Evolutionary conservation across 2,797 vertebrate genomes (phyloP), one percentile per base, ranked within the genome.

Genomic region (Melanotaenia trifasciata): DNA sequence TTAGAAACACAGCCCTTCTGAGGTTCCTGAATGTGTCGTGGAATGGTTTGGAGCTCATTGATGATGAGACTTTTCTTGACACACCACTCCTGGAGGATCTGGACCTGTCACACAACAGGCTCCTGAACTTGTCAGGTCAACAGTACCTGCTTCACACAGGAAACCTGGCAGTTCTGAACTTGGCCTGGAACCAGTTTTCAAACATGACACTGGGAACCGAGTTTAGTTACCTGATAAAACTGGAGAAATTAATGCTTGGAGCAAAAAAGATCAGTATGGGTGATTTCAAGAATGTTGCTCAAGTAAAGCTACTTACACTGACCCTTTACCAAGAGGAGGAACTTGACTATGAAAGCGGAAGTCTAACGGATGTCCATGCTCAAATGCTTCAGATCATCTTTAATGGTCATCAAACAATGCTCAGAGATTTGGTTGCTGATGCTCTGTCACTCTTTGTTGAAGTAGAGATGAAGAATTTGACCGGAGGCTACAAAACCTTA

Each of bases 71-170:
- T 4, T 96, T 97, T 58, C 65, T 79, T 20, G 74, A 88, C 69
- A 96, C 95, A 0, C 60, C 89, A 16, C 66, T 90, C 28, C 87
- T 98, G 70, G 65, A 93, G 78, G 76, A 89, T 45, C 90, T 98
- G 72, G 96, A 97, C 74, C 76, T 97, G 75, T 97, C 96, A 1
- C 90, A 95, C 88, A 97, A 97, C 78, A 80, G 64, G 4, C 86
- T 97, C 73, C 84, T 35, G 30, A 89, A 84, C 58, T 60, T 97
- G 71, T 87, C 68, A 1, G 79, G 90, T 75, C 93, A 95, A 70
- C 62, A 0, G 26, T 93, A 90, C 50, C 81, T 97, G 63, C n/a
- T 76, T n/a, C 75, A 90, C 59, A 71, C 85, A 0, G 47, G 12
- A 0, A 78, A 75, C 68, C 94, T 98, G 8, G 79, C 57, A 68